phyloP scores from a whole-genome alignment of 2,113 vertebrate genomes.

The Amphiprion ocellaris region DNA sequence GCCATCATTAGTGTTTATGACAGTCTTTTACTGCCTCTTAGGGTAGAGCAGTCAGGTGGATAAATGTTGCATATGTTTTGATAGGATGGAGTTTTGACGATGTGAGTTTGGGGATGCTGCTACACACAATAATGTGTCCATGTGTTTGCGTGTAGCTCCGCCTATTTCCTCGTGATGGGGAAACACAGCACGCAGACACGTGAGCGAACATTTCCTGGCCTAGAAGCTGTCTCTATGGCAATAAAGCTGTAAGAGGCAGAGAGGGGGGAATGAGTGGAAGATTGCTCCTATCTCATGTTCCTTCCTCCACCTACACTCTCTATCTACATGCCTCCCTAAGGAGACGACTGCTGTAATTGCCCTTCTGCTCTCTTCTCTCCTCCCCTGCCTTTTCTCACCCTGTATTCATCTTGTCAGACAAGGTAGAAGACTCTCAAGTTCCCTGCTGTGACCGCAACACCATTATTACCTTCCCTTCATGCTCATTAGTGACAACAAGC shows the following conservation, averaged over 20 bases:
- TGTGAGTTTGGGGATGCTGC: neutral
- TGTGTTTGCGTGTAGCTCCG: neutral
- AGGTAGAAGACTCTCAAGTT: slow-evolving; percentile 15
- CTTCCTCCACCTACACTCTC: slow-evolving; percentile 49
- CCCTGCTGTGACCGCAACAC: slow-evolving; percentile 16
- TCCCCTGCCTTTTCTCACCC: slow-evolving; percentile 16
- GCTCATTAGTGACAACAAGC: slow-evolving; percentile 58
- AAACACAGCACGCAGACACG: neutral
- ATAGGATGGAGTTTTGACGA: neutral
- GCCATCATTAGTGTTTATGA: slow-evolving; percentile 8
- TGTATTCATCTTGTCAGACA: slow-evolving; percentile 61
- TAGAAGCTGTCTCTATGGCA: slow-evolving; percentile 62
- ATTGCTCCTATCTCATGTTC: slow-evolving; percentile 29
- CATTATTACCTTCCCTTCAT: slow-evolving; percentile 30
- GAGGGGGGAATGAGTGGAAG: slow-evolving; percentile 3
- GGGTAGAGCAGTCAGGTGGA: neutral
- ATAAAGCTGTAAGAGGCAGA: slow-evolving; percentile 21
- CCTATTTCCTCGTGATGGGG: neutral
- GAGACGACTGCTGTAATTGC: slow-evolving; percentile 61
- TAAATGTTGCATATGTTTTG: neutral
- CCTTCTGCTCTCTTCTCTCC: slow-evolving; percentile 21
- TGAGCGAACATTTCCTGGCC: slow-evolving; percentile 34
- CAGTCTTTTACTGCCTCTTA: slow-evolving; percentile 1
- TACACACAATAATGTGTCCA: neutral
- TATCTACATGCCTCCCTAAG: slow-evolving; percentile 16